Percentiles rank a stretch among this genome's conserved stretches.
Evolutionary conservation across 35 echinoderm and acorn worm species (phyloP).

Genomic region (Hemicentrotus pulcherrimus): DNA sequence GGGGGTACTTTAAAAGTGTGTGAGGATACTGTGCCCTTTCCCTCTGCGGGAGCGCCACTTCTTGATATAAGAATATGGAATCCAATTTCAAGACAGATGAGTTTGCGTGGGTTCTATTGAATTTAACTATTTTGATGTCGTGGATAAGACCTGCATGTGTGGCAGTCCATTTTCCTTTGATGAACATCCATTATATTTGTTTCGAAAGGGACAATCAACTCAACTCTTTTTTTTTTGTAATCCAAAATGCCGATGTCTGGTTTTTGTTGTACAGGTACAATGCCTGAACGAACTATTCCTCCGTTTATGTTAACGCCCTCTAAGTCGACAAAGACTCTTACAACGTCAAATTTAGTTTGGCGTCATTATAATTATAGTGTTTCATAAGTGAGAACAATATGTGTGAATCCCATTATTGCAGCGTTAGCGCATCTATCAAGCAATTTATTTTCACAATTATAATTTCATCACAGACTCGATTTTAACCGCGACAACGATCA

Average conservation of each 20-base stretch:
- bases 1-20: too few relatives aligned
- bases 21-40: too few relatives aligned
- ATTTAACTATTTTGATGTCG: background rate
- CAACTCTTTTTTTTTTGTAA: background rate
- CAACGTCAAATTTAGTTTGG: background rate
- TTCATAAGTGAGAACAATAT: background rate
- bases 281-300: background rate
- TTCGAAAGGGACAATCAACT: background rate
- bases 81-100: background rate
- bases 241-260: background rate
- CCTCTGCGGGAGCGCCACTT: too few relatives aligned
- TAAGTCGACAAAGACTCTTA: background rate
- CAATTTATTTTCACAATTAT: background rate
- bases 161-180: background rate
- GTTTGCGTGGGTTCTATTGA: background rate
- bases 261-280: background rate
- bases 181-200: background rate
- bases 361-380: background rate
- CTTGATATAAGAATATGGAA: background rate
- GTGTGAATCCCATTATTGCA: background rate
- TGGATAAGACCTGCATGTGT: background rate
- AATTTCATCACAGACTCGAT: too few relatives aligned
- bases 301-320: background rate
- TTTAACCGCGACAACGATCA: too few relatives aligned
- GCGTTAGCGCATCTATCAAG: background rate